Evolutionary conservation across 2,113 vertebrate genomes (phyloP), one percentile per base, ranked within the genome.

Genomic region (Corvus moneduloides): DNA sequence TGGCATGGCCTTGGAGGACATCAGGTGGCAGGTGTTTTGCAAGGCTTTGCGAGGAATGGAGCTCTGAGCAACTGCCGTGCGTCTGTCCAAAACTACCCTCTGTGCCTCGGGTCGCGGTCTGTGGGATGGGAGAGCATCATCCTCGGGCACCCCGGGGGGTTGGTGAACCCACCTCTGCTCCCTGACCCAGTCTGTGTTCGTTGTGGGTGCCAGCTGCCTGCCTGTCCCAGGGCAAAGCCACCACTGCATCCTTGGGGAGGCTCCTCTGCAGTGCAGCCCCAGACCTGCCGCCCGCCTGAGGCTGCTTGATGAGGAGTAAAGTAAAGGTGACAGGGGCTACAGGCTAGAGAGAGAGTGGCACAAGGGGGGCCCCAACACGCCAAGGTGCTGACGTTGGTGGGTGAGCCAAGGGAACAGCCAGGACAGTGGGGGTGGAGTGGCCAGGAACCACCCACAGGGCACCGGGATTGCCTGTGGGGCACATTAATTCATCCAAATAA

Each of bases 321-420:
- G 18, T 11, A 7, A 5, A 28, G 20, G 3, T 7, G 4, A 1
- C 4, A 4, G 27, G 52, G 51, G 37, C 80, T 58, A 0, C 28
- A 11, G 46, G 13, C 7, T 32, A 5, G 14, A 22, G 22, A 41
- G 32, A 41, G 32, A 0, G 0, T 2, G 37, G 19, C 10, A 3
- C 10, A 4, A 2, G 15, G 37, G 17, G 6, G 4, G 10, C 24
- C 17, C 46, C 39, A 5, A 0, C 23, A 3, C 0, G 0, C 16
- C 5, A 3, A 16, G 12, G 30, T 7, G 12, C 52, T 7, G 6
- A 5, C 0, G 2, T 44, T 37, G 64, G 7, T 16, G 41, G 32
- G 23, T 2, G 6, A 67, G 49, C 59, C 13, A 2, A 2, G 48
- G 33, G 28, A 46, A 9, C 5, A 17, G 39, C 43, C 6, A 4